Evolutionary conservation across 2,888 invertebrate genomes (phyloP), one percentile per base, ranked within the genome.

Genomic region (Hirudinaria manillensis): DNA sequence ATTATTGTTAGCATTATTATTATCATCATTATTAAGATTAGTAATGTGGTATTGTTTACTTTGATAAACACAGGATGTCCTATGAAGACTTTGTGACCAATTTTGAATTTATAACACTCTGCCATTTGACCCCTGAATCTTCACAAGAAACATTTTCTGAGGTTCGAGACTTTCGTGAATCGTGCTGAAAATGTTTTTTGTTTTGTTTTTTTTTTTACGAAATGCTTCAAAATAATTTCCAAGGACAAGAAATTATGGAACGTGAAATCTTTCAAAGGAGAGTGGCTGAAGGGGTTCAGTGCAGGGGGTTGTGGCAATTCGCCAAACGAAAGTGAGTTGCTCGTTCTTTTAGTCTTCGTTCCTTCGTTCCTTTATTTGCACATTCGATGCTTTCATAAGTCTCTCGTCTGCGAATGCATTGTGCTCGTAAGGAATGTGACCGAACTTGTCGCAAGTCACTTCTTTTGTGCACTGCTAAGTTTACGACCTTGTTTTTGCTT

Each of bases 61-160:
- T 27, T 13, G 0, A n/a, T 34, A n/a, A 34, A n/a, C 6, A 55
- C 76, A 84, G 84, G 91, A 90, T 91, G 89, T 89, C 90, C 0
- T 94, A 90, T 85, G 91, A 86, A 67, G 97, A 98, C 85, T 95
- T 94, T 82, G 87, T 91, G 70, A 88, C 87, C n/a, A 90, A 92
- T 81, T 97, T 95, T 83, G 89, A 90, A n/a, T 89, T 90, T 84
- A 88, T 97, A 80, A 96, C 97, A 86, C 92, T 98, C 79, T 97
- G 96, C 84, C 96, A 97, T 85, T 90, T 97, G 86, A 94, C 92
- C 83, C 96, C 96, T 0, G 78, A 80, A 29, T 70, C 74, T 0
- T 74, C 72, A 21, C 24, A 27, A 29, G 55, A 27, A 24, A 51
- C 34, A 2, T 24, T 45, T 29, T 72, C 72, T 2, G 27, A 72